phyloP scores from a whole-genome alignment of 2,113 vertebrate genomes.

The Scartelaos histophorus region DNA sequence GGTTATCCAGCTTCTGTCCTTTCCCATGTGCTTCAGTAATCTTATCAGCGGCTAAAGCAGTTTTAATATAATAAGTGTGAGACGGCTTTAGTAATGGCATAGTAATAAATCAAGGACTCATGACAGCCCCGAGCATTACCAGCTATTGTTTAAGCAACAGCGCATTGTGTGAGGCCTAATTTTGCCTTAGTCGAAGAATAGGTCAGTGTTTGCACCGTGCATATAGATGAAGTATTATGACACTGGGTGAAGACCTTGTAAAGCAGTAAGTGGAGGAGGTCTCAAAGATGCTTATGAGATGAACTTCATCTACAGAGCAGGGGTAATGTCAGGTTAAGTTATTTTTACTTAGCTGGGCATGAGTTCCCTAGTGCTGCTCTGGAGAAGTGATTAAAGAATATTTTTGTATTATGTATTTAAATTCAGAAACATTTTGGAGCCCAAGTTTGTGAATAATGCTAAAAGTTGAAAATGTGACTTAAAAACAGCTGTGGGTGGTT shows the following conservation, averaged over 20 bases:
- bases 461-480: no score
- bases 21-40: constrained; percentile 13
- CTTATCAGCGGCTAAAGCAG: constrained; percentile 35
- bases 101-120: constrained; percentile 42
- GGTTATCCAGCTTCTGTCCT: background rate
- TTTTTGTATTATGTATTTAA: background rate
- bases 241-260: constrained; percentile 37
- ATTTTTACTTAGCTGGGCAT: background rate
- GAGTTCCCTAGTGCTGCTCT: background rate
- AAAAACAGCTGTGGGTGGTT: no score
- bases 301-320: background rate
- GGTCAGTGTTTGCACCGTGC: constrained; percentile 34
- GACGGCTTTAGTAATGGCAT: constrained; percentile 48
- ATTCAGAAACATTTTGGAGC: no score
- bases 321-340: background rate
- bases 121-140: constrained; percentile 44
- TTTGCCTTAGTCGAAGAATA: constrained; percentile 9
- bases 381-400: background rate
- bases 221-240: constrained; percentile 70
- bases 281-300: background rate
- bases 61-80: constrained; percentile 7
- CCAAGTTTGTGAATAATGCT: no score
- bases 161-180: constrained; percentile 48
- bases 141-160: constrained; percentile 46
- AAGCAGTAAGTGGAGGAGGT: constrained; percentile 11